A percentile compares a stretch with the other conserved stretches of the same genome.
Evolutionary conservation across 2,888 invertebrate genomes (phyloP).

Genomic region (Parasteatoda lunata): DNA sequence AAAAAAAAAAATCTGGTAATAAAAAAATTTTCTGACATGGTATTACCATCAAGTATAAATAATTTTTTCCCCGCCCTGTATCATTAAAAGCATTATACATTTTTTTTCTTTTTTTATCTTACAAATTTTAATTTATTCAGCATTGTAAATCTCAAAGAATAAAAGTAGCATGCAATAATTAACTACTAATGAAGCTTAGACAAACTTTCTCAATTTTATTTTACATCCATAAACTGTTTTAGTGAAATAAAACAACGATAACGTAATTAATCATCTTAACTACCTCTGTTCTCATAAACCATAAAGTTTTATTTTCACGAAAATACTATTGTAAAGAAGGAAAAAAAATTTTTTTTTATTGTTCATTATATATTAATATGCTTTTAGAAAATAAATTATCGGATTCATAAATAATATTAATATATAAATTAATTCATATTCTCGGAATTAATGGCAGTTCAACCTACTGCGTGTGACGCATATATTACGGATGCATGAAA

Average conservation of each 20-base stretch:
- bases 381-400: not conserved
- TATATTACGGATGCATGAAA: constrained; percentile 36
- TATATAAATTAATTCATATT: not conserved
- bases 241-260: too few relatives aligned
- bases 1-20: too few relatives aligned
- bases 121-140: not conserved
- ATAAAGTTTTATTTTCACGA: not conserved
- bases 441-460: not conserved
- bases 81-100: not conserved
- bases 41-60: too few relatives aligned
- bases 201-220: too few relatives aligned
- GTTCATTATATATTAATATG: constrained; percentile 5
- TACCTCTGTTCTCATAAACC: not conserved
- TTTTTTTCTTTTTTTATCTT: not conserved
- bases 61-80: too few relatives aligned
- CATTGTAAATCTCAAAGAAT: not conserved
- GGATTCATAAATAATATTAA: not conserved
- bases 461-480: not conserved
- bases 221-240: too few relatives aligned
- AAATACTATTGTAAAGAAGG: not conserved
- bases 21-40: too few relatives aligned
- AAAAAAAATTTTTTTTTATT: not conserved
- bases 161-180: too few relatives aligned
- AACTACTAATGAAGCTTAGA: too few relatives aligned
- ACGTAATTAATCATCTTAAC: not conserved